Conservation (phyloP, 2,113 vertebrate genomes). For the Nyctereutes procyonoides region DNA sequence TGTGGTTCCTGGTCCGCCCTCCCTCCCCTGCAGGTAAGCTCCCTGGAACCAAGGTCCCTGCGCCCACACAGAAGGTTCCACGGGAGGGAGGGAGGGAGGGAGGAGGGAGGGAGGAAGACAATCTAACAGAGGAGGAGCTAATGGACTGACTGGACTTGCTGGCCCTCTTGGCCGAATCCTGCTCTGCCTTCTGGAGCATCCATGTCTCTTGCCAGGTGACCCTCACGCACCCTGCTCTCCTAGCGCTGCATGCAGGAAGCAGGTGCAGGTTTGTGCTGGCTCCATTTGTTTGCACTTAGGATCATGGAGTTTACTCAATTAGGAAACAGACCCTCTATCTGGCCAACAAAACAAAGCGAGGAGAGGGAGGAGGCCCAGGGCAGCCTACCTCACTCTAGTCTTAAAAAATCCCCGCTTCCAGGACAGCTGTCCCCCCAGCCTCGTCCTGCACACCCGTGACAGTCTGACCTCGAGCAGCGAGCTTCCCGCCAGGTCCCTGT, state of each 20-base stretch:
- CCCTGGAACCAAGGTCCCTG: too few species aligned
- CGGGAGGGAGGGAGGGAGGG: not conserved
- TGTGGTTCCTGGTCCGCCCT: rapidly evolving
- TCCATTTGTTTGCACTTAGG: not conserved
- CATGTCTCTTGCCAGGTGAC: rapidly evolving
- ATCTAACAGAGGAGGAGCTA: not conserved
- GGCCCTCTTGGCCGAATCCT: rapidly evolving
- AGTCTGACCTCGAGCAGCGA: not conserved
- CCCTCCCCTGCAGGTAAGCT: too few species aligned
- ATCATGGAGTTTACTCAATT: not conserved
- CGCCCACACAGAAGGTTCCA: not conserved
- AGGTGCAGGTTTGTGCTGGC: not conserved
- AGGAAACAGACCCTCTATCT: not conserved
- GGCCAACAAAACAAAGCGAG: not conserved
- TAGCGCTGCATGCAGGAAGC: rapidly evolving
- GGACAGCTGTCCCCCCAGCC: rapidly evolving
- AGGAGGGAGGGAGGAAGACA: rapidly evolving
- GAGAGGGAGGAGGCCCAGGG: rapidly evolving
- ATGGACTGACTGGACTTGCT: rapidly evolving
- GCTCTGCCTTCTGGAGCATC: not conserved
- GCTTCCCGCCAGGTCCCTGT: rapidly evolving
- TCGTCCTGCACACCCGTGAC: rapidly evolving
- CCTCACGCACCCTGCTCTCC: rapidly evolving
- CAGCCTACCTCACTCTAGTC: rapidly evolving
- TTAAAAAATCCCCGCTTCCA: not conserved